phyloP scores from a whole-genome alignment of 2,797 vertebrate species.

The Thripadectes ignobilis region DNA sequence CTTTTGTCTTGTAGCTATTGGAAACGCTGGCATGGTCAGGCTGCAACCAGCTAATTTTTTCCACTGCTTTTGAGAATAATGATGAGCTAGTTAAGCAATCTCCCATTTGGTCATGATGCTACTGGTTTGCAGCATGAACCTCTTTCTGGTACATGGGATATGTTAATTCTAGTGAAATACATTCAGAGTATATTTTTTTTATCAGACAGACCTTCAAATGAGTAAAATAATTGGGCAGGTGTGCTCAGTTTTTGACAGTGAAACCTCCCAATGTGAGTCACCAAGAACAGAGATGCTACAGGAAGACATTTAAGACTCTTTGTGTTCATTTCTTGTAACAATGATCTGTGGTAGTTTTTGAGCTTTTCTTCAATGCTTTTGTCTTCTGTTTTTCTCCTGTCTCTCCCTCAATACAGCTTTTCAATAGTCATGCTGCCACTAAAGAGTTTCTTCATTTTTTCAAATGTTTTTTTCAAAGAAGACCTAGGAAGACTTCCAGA shows the following conservation, averaged over 20 bases:
- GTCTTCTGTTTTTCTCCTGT: neutral
- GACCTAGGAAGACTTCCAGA: neutral
- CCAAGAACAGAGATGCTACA: neutral
- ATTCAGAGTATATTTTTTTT: neutral
- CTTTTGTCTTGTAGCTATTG: conserved; percentile 17
- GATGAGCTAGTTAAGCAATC: conserved; percentile 16
- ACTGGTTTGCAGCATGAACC: neutral
- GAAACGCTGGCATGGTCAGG: neutral
- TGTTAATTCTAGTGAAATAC: neutral
- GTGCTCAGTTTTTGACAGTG: neutral
- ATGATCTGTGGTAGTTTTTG: neutral
- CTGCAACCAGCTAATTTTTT: neutral
- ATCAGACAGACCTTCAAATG: neutral
- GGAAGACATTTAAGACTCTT: neutral
- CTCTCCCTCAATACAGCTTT: neutral
- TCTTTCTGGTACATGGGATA: neutral
- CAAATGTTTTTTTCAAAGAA: neutral
- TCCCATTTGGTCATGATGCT: neutral
- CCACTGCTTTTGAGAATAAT: neutral
- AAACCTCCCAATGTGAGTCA: neutral
- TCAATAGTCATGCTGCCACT: neutral
- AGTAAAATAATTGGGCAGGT: neutral
- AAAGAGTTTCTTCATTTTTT: neutral
- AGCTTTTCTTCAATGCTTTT: neutral
- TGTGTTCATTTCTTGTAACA: neutral